Conservation (phyloP, 2,113 vertebrate species). For the Carassius gibelio region DNA sequence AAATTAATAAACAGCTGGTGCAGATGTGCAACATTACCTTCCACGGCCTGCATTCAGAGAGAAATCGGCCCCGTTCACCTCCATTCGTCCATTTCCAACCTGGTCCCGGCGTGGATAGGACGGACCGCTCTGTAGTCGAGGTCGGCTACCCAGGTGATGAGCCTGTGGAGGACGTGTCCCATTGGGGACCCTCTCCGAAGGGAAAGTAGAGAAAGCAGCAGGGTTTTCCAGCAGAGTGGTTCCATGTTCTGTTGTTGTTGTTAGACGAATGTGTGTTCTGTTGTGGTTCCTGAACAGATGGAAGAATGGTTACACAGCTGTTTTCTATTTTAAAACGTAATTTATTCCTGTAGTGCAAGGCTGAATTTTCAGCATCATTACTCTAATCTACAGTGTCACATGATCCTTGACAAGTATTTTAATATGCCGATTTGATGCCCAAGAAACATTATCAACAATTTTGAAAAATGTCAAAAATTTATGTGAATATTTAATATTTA, state of each 20-base stretch:
- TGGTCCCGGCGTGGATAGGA: slow-evolving; percentile 86
- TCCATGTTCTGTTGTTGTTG: slow-evolving; percentile 80
- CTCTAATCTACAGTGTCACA: background rate
- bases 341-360: background rate
- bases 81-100: slow-evolving; percentile 84
- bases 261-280: slow-evolving; percentile 90
- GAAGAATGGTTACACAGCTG: background rate
- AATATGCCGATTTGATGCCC: background rate
- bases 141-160: slow-evolving; percentile 79
- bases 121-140: slow-evolving; percentile 81
- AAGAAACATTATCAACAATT: background rate
- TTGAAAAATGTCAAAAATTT: too few species aligned
- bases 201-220: slow-evolving; percentile 86
- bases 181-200: slow-evolving; percentile 89
- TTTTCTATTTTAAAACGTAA: background rate
- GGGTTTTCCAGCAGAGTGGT: slow-evolving; percentile 91
- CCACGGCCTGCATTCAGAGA: slow-evolving; percentile 87
- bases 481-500: too few species aligned
- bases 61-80: slow-evolving; percentile 82
- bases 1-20: background rate
- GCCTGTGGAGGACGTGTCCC: slow-evolving; percentile 85
- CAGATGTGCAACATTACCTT: slow-evolving; percentile 72
- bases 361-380: background rate
- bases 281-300: slow-evolving; percentile 86
- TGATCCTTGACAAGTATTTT: background rate